Base-by-base conservation (phyloP, 2,888 invertebrate species). In the Drosophila histrio region DNA sequence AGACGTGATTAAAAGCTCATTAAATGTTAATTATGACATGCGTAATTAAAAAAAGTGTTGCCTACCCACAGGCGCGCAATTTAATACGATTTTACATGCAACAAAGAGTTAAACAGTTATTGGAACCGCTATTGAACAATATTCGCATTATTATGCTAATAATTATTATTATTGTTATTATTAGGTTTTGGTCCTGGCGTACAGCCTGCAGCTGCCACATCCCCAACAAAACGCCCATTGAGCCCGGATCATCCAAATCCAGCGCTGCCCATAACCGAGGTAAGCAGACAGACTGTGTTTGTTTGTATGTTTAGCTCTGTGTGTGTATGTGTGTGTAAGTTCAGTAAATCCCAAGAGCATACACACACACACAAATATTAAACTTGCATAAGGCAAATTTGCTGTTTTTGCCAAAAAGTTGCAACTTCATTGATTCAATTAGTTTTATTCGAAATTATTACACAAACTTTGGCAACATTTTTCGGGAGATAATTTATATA, bases 201-300 rank as follows among this genome's bases (percentile, higher is more conserved):
- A 43, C 91, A 92, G 63, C 90, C 92, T 41, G 92, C 92, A 73
- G 91, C 92, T 63, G 90, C 86, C 52, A 87, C 92, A 65, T 93
- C 93, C 41, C 93, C 93, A 58, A 93, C 93, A 38, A 92, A 93
- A 77, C 91, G 93, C 70, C 93, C 94, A 26, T 90, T 93, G 72
- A 94, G 94, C 59, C 94, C 94, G 28, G 94, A 94, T 89, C 93
- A 94, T 83, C 94, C 94, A 9, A 94, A 94, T 92, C 94, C 95
- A 65, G 94, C 94, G 39, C 92, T 94, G 88, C 94, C 95, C 69
- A 95, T 95, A 79, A 94, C 94, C 38, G 94, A 94, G 91, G 93
- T 94, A 90, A 92, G 91, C 34, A 8, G 9, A 19, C 26, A 38
- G 2, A 13, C 22, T 50, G 13, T 2, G 19, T 28, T 3, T 17